phyloP scores from a whole-genome alignment of 64 coral and sea anemone species.

The Montipora foliosa region DNA sequence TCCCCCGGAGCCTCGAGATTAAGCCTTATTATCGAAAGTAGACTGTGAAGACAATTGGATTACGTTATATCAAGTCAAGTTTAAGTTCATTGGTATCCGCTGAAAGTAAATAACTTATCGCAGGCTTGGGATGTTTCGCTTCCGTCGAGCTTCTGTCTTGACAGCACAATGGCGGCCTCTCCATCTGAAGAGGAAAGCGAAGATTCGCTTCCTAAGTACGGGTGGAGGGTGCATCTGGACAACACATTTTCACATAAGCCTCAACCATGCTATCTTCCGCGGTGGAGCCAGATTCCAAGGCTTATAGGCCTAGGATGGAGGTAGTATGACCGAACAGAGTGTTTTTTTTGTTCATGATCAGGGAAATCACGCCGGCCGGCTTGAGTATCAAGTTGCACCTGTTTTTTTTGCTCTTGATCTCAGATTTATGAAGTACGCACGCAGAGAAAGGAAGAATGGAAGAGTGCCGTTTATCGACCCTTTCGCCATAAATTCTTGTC shows the following conservation, averaged over 20 bases:
- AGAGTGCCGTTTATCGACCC: slow-evolving; percentile 98
- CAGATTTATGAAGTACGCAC: slow-evolving; percentile 98
- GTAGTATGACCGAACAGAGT: slow-evolving; percentile 36
- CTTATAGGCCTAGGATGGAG: slow-evolving; percentile 95
- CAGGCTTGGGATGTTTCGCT: neutral
- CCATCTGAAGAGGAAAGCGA: slow-evolving; percentile 21
- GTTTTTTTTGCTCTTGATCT: slow-evolving; percentile 10
- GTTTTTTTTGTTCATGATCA: neutral
- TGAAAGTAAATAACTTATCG: slow-evolving; percentile 11
- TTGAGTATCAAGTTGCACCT: neutral
- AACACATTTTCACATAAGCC: slow-evolving; percentile 93
- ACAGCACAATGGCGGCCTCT: slow-evolving; percentile 30
- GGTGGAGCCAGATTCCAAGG: slow-evolving; percentile 97
- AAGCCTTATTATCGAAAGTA: too few relatives aligned
- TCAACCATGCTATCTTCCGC: slow-evolving; percentile 92
- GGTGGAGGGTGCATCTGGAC: slow-evolving; percentile 95
- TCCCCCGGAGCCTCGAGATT: too few relatives aligned
- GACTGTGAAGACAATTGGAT: neutral
- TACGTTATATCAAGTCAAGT: neutral
- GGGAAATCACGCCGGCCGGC: neutral
- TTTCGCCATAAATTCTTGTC: slow-evolving; percentile 87
- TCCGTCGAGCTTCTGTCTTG: neutral
- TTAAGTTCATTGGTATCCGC: neutral
- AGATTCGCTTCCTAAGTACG: slow-evolving; percentile 82
- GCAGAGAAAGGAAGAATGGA: slow-evolving; percentile 90